Evolutionary conservation across 2,113 vertebrate species (phyloP).

Genomic region (Saguinus midas): DNA sequence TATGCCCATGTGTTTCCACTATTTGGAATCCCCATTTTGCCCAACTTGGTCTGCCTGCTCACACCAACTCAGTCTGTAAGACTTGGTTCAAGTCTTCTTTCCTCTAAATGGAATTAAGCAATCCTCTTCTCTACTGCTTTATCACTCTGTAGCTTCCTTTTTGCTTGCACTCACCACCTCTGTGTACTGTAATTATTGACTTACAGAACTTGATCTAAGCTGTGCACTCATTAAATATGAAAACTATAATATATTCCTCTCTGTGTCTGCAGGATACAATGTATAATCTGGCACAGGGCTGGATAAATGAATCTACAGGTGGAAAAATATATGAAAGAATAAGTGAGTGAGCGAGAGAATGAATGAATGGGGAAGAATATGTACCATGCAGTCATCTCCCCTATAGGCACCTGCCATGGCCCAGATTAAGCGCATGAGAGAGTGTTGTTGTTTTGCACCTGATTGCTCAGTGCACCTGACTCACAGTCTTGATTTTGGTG

Average conservation of each 20-base stretch:
- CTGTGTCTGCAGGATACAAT: background rate
- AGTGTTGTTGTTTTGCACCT: background rate
- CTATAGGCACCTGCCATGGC: background rate
- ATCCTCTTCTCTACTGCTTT: background rate
- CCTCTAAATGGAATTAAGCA: background rate
- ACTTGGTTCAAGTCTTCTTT: background rate
- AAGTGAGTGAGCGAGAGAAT: background rate
- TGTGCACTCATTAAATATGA: background rate
- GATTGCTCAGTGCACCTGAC: background rate
- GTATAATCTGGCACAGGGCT: background rate
- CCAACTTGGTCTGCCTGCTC: background rate
- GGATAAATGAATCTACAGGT: background rate
- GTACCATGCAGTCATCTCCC: background rate
- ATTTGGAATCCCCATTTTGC: background rate
- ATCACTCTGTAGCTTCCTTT: background rate
- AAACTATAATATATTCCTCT: background rate
- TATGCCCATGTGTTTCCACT: rapidly evolving
- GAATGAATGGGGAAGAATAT: background rate
- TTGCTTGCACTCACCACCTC: background rate
- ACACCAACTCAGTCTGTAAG: background rate
- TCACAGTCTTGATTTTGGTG: background rate
- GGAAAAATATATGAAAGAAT: background rate
- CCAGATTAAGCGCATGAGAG: background rate
- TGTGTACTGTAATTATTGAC: background rate
- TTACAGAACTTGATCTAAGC: background rate